A percentile compares a stretch with the other conserved stretches of the same genome.
phyloP scores from a whole-genome alignment of 2,113 vertebrate species.

The Elanoides forficatus region DNA sequence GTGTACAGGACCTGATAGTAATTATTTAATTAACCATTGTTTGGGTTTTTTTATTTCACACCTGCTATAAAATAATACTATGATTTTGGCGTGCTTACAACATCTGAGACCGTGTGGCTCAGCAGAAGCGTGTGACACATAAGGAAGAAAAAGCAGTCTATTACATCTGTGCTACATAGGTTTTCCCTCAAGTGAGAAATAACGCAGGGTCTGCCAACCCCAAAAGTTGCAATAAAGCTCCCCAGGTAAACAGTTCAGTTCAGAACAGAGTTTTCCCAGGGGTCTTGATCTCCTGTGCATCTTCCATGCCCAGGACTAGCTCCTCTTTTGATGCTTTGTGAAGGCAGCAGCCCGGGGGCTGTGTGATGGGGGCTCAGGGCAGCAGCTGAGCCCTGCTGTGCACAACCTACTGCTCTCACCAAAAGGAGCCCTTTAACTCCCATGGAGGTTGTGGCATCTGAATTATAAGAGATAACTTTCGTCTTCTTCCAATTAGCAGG shows the following conservation, averaged over 20 bases:
- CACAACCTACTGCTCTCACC: not conserved
- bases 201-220: not conserved
- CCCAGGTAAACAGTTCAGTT: not conserved
- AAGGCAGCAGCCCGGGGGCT: not conserved
- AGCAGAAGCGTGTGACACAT: not conserved
- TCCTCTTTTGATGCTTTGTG: not conserved
- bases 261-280: not conserved
- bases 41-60: fast-evolving
- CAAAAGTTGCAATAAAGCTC: not conserved
- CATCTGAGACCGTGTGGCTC: not conserved
- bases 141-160: not conserved
- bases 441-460: not conserved
- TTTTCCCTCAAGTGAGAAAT: not conserved
- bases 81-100: not conserved
- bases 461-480: not conserved
- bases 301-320: not conserved
- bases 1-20: not conserved
- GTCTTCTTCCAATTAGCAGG: not conserved
- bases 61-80: not conserved
- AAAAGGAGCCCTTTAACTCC: not conserved
- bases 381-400: not conserved
- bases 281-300: not conserved
- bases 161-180: not conserved
- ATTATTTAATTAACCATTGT: not conserved
- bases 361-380: not conserved